These are phyloP conservation scores for Phycodurus eques DNA, from an alignment of 2,113 vertebrate species.

Conservation along the genomic window DNA sequence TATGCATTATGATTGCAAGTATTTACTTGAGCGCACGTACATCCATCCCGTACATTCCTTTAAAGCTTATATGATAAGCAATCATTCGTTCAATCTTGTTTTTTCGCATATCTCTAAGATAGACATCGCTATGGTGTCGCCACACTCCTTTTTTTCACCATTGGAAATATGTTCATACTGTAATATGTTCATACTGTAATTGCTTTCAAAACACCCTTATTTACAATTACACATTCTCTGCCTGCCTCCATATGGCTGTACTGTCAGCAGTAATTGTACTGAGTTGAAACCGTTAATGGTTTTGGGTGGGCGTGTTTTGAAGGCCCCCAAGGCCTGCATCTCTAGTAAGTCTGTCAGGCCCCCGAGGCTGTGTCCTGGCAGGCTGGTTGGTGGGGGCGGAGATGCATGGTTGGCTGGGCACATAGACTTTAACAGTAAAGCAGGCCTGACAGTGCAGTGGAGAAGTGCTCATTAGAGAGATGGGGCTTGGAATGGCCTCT, in stretches of 20 bases:
- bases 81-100: conserved; percentile 45
- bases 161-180: not conserved
- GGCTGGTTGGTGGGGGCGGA: conserved; percentile 46
- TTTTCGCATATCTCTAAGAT: conserved; percentile 29
- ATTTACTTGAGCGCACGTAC: conserved; percentile 3
- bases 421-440: conserved; percentile 35
- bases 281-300: conserved; percentile 24
- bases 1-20: conserved; percentile 7
- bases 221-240: conserved; percentile 30
- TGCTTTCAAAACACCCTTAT: conserved; percentile 37
- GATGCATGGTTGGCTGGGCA: conserved; percentile 55
- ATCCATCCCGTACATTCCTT: conserved; percentile 30
- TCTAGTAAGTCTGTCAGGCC: conserved; percentile 52
- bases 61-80: conserved; percentile 40
- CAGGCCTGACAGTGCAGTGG: conserved; percentile 54
- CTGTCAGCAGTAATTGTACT: conserved; percentile 46
- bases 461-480: conserved; percentile 56
- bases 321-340: conserved; percentile 57
- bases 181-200: not conserved
- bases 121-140: conserved; percentile 30
- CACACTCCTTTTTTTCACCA: conserved; percentile 6
- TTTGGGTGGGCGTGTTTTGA: conserved; percentile 46
- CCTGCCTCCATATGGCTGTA: conserved; percentile 3
- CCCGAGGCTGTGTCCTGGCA: conserved; percentile 45
- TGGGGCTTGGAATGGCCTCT: conserved; percentile 44